These are phyloP conservation scores for Melanotaenia parkinsoni DNA, from an alignment of 2,797 vertebrate genomes.

Conservation along the genomic window DNA sequence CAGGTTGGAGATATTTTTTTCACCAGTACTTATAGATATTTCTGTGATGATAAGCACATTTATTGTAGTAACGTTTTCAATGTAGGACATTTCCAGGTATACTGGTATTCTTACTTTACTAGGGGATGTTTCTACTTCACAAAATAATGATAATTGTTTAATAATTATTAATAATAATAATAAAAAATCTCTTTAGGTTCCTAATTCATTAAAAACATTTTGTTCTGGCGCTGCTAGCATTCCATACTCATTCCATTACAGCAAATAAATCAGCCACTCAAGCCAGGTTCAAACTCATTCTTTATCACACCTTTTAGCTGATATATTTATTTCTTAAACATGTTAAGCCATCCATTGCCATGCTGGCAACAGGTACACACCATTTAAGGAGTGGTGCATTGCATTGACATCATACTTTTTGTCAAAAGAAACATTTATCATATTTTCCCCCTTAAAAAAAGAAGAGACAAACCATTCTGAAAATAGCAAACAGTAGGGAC, in stretches of 20 bases:
- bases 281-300: conserved; percentile 30
- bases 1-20: too few species aligned
- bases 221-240: not conserved
- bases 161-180: not conserved
- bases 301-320: conserved; percentile 75
- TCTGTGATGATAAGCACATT: too few species aligned
- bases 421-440: conserved; percentile 70
- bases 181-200: too few species aligned
- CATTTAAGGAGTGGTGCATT: conserved; percentile 77
- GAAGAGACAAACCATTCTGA: conserved; percentile 58
- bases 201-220: not conserved
- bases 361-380: conserved; percentile 79
- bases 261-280: conserved; percentile 15
- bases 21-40: too few species aligned
- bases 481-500: conserved; percentile 64
- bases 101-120: too few species aligned
- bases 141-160: too few species aligned
- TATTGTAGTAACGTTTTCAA: too few species aligned
- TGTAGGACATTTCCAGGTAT: too few species aligned
- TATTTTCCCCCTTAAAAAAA: conserved; percentile 65
- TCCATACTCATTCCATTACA: not conserved
- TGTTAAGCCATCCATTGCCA: conserved; percentile 79
- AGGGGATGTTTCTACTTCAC: too few species aligned
- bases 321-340: conserved; percentile 84
- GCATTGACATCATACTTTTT: conserved; percentile 81